Percentiles rank a stretch among this genome's conserved stretches.
Evolutionary conservation across 2,888 invertebrate species (phyloP).

Genomic region (Drosophila infuscata): DNA sequence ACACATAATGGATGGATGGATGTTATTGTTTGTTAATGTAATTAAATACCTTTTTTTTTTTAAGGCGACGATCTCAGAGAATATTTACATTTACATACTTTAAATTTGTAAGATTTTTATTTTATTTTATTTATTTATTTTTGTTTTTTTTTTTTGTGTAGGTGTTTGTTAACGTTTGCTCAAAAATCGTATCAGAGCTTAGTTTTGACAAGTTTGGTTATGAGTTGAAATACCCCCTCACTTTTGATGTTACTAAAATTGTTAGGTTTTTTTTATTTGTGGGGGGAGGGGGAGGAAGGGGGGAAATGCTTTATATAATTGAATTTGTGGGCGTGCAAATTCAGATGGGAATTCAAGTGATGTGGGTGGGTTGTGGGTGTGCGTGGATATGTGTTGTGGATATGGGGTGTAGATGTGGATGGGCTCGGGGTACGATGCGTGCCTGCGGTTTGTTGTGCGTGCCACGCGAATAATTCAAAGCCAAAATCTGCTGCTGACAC

Average conservation of each 20-base stretch:
- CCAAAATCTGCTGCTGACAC: constrained; percentile 64
- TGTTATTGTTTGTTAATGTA: not conserved
- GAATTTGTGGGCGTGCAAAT: constrained; percentile 29
- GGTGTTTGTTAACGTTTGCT: not conserved
- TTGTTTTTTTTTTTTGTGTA: not conserved
- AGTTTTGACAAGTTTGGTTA: constrained; percentile 2
- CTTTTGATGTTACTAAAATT: constrained; percentile 21
- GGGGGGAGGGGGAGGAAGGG: not conserved
- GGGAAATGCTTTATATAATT: constrained; percentile 41
- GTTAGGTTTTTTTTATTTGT: not conserved
- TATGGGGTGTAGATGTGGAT: not conserved
- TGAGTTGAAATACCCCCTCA: constrained; percentile 16
- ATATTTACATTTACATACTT: not conserved
- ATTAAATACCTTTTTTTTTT: not conserved
- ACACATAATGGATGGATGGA: not conserved
- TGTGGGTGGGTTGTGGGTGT: not conserved
- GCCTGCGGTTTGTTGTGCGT: constrained; percentile 61
- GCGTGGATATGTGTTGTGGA: not conserved
- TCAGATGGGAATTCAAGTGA: not conserved
- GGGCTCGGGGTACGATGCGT: constrained; percentile 40
- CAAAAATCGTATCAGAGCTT: too few relatives aligned
- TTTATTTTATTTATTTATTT: too few relatives aligned
- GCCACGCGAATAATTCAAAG: constrained; percentile 66
- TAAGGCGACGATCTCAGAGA: not conserved
- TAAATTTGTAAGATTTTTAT: not conserved